A percentile compares a stretch with the other conserved stretches of the same genome.
phyloP scores from a whole-genome alignment of 2,888 invertebrate species.

The Aleiodes alternator region DNA sequence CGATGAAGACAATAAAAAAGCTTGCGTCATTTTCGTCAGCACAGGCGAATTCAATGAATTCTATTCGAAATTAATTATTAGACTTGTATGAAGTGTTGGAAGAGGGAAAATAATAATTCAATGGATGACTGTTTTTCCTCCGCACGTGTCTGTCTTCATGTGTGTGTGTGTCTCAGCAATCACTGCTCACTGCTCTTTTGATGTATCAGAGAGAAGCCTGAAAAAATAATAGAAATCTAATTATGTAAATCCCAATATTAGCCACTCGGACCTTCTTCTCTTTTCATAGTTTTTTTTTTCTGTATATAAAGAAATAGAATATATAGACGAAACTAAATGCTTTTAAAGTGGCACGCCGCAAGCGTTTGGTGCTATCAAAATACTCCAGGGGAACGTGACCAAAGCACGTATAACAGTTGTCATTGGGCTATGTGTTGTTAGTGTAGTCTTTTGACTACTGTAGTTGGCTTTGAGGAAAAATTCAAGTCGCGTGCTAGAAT shows the following conservation, averaged over 20 bases:
- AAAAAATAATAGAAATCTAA: constrained; percentile 68
- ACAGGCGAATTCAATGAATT: no score
- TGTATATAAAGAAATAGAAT: constrained; percentile 35
- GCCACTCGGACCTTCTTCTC: constrained; percentile 54
- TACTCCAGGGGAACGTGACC: constrained; percentile 66
- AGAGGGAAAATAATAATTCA: constrained; percentile 9
- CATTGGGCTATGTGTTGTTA: constrained; percentile 10
- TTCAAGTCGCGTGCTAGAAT: constrained; percentile 37
- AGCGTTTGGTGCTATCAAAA: constrained; percentile 68
- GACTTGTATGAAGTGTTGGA: no score
- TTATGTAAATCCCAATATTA: constrained; percentile 72
- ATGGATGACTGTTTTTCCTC: constrained; percentile 58
- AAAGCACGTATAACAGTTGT: constrained; percentile 59
- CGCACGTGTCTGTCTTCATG: constrained; percentile 62
- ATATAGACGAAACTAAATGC: not conserved
- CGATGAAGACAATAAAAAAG: not conserved
- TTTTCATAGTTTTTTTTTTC: constrained; percentile 50
- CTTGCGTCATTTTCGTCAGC: no score
- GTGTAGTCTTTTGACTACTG: constrained; percentile 31
- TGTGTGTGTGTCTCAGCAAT: constrained; percentile 52
- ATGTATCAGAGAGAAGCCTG: constrained; percentile 52
- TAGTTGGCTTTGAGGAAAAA: constrained; percentile 22
- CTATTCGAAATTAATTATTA: no score
- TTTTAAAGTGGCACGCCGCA: constrained; percentile 31
- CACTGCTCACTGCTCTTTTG: constrained; percentile 47